Base-by-base conservation (phyloP, 2,888 invertebrate genomes). In the Ectropis crepuscularia region DNA sequence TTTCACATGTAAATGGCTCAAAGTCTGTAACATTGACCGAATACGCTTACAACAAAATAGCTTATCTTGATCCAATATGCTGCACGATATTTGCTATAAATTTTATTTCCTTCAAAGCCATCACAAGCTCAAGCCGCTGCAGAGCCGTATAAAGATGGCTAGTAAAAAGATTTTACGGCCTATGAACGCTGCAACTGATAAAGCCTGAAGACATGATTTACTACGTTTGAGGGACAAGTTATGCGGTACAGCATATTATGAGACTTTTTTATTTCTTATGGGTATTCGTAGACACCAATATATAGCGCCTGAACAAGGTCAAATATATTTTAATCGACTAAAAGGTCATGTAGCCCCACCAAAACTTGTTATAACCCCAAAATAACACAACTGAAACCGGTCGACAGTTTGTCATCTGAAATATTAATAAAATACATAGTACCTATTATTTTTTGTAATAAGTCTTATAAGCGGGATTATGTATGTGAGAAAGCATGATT, bases 131-230 rank as follows among this genome's bases (percentile, higher is more conserved):
- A 55, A 66, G 61, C 57, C 53, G 54, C 53, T 63, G 59, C 51
- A 57, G 45, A 63, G 54, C 47, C 57, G 45, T 59, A 63, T 70
- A 65, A 70, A 72, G 64, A 65, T 68, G 62, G 71, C 69, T 68
- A 70, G 64, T 81, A 81, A 76, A 78, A 78, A 73, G 61, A 71
- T 77, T 79, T 81, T 76, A 81, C 77, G 74, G 74, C 66, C 75
- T 76, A 77, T 75, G 74, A 80, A 79, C 74, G 74, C 73, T 79
- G 76, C 81, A 78, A 75, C 75, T 76, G 82, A 81, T 81, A 81
- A 72, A 73, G 67, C 71, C 50, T 59, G 63, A 67, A 73, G 71
- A 76, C 72, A 76, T 79, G 72, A 79, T 79, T 76, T 79, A 77
- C 70, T 76, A 61, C 57, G n/a, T 41, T 37, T 45, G 51, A 47